Conservation (phyloP, 2,797 vertebrate species). For the Phoeniculus purpureus region DNA sequence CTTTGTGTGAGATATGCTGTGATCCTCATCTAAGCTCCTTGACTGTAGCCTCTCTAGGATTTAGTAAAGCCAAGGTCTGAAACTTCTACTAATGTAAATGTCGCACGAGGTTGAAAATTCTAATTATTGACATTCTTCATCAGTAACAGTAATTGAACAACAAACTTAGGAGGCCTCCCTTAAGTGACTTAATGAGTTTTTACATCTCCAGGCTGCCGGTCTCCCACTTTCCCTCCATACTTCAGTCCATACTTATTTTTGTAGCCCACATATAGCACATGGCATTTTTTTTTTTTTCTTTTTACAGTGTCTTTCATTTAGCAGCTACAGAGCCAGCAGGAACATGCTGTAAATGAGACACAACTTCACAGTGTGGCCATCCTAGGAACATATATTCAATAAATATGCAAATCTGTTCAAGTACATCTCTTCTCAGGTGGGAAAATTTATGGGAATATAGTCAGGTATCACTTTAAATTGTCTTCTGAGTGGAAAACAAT, state of each 20-base stretch:
- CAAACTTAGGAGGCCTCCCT: constrained; percentile 27
- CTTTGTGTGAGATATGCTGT: background rate
- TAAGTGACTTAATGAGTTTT: constrained; percentile 63
- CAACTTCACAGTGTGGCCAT: background rate
- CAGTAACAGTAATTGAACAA: constrained; percentile 54
- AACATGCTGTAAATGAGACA: constrained; percentile 55
- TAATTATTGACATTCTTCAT: constrained; percentile 56
- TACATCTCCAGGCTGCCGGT: constrained; percentile 41
- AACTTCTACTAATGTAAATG: constrained; percentile 28
- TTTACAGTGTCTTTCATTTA: constrained; percentile 33
- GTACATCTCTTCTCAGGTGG: constrained; percentile 41
- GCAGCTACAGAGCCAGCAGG: constrained; percentile 49
- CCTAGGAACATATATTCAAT: constrained; percentile 47
- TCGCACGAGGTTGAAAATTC: constrained; percentile 10
- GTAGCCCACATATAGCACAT: constrained; percentile 1
- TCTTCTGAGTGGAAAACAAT: constrained; percentile 27
- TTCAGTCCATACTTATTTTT: constrained; percentile 53
- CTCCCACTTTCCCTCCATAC: constrained; percentile 26
- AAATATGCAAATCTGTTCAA: constrained; percentile 62
- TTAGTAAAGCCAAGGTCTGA: background rate
- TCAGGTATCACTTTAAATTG: constrained; percentile 42
- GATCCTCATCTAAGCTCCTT: background rate
- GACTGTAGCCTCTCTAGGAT: background rate
- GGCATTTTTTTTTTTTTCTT: background rate
- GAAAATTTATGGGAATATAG: constrained; percentile 22